Conservation (phyloP, 2,797 vertebrate genomes). For the Lagorchestes hirsutus region DNA sequence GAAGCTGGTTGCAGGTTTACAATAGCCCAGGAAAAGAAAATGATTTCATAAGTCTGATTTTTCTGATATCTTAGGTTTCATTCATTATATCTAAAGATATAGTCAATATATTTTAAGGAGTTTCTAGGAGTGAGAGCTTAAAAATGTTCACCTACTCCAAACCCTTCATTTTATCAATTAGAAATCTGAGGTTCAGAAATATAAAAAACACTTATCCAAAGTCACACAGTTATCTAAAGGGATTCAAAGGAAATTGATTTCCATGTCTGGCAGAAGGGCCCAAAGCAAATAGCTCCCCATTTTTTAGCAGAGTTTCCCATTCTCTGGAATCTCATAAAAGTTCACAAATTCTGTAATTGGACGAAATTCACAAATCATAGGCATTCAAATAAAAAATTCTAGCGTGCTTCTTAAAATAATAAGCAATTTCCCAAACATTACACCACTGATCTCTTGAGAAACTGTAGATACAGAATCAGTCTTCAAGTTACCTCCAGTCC, state of each 20-base stretch:
- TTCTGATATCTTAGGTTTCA: conserved; percentile 17
- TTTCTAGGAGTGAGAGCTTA: background rate
- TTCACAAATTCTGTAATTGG: background rate
- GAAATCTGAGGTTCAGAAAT: background rate
- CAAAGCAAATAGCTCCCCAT: background rate
- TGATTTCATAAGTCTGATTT: background rate
- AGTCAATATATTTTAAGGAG: background rate
- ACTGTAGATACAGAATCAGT: background rate
- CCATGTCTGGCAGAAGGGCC: background rate
- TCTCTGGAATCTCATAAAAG: background rate
- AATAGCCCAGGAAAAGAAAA: background rate
- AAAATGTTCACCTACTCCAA: background rate
- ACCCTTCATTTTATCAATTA: background rate
- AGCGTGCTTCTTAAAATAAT: background rate
- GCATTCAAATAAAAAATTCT: background rate
- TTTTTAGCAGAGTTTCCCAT: background rate
- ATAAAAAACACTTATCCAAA: background rate
- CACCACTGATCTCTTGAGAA: background rate
- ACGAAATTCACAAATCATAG: background rate
- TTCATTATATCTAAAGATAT: background rate
- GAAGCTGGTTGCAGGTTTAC: background rate
- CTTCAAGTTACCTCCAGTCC: background rate
- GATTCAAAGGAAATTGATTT: background rate
- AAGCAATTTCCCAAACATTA: background rate
- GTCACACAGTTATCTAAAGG: background rate